Conservation (phyloP, 1,140 invertebrate genomes). For the Lucilia cuprina region DNA sequence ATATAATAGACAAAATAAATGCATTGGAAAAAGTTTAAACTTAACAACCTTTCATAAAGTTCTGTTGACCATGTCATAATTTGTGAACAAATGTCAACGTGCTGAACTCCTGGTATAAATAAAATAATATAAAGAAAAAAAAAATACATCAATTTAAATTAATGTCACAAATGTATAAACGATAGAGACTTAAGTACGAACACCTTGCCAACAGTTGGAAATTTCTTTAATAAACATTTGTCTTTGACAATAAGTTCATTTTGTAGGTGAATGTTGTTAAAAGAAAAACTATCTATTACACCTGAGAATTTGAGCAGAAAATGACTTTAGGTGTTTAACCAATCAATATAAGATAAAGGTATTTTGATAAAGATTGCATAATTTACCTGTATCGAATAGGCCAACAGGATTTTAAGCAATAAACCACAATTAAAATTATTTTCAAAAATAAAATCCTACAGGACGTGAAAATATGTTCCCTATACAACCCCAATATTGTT, state of each 20-base stretch:
- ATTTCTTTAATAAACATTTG: neutral
- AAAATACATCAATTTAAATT: too few species aligned
- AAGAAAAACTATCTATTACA: neutral
- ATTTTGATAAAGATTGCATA: constrained; percentile 59
- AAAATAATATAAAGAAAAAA: neutral
- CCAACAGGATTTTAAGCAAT: constrained; percentile 44
- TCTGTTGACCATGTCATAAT: constrained; percentile 58
- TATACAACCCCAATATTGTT: neutral
- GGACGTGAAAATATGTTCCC: neutral
- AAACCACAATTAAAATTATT: neutral
- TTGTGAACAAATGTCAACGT: constrained; percentile 56
- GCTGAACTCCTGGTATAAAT: constrained; percentile 56
- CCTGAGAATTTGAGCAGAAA: neutral
- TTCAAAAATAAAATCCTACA: neutral
- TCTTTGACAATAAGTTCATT: neutral
- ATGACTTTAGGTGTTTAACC: neutral
- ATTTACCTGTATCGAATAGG: constrained; percentile 60
- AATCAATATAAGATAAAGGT: constrained; percentile 19
- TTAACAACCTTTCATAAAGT: neutral
- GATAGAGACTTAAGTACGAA: too few species aligned
- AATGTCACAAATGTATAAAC: too few species aligned
- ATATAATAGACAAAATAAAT: constrained; percentile 1
- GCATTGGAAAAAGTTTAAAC: neutral
- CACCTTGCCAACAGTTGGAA: neutral
- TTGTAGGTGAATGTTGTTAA: neutral